Conservation (phyloP, 1,140 invertebrate genomes). For the Apis dorsata region DNA sequence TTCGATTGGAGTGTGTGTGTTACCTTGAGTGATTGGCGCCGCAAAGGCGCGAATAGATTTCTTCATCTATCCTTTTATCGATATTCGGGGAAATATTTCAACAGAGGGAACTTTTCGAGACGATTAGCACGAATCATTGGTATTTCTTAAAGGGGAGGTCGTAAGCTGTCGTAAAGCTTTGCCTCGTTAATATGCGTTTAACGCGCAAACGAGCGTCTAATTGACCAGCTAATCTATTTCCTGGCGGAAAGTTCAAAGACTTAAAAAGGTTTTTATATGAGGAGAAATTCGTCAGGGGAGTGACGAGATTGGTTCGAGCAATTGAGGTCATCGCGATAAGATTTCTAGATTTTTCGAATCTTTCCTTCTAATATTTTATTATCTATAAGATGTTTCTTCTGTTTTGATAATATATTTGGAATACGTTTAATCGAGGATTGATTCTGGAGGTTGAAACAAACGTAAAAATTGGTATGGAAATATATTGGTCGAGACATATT, state of each 20-base stretch:
- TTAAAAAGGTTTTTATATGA: neutral
- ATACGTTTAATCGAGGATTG: too few species aligned
- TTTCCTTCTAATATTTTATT: neutral
- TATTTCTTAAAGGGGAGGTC: neutral
- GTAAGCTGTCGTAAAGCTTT: neutral
- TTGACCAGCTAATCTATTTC: slow-evolving; percentile 19
- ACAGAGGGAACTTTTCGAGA: too few species aligned
- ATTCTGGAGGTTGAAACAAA: too few species aligned
- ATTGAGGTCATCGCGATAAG: neutral
- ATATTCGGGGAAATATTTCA: neutral
- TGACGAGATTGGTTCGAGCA: neutral
- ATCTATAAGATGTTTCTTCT: neutral
- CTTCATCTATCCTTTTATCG: too few species aligned
- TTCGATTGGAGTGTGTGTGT: neutral
- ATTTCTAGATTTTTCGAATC: neutral
- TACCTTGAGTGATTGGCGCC: neutral
- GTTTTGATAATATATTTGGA: neutral
- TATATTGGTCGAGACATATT: too few species aligned
- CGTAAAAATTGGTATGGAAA: too few species aligned
- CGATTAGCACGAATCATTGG: neutral
- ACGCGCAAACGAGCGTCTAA: slow-evolving; percentile 24
- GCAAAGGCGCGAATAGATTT: too few species aligned
- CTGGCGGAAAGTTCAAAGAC: neutral
- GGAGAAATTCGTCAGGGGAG: neutral
- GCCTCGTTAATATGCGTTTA: slow-evolving; percentile 1